phyloP scores from a whole-genome alignment of 2,113 vertebrate genomes.

The Phylloscopus trochiloides region DNA sequence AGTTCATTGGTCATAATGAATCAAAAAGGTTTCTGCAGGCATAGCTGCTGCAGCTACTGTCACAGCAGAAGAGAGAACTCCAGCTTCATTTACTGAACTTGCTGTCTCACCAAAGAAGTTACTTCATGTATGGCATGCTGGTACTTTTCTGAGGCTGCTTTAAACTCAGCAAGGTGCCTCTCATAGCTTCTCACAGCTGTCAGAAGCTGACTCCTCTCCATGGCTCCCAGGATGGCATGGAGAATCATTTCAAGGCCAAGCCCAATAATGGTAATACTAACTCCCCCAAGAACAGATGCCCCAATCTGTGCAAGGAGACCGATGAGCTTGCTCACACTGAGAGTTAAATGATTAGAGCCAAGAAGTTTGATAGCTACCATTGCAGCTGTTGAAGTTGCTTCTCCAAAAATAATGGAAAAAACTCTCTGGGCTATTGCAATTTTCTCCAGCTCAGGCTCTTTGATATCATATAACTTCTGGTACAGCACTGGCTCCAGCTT shows the following conservation, averaged over 20 bases:
- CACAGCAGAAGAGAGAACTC: not conserved
- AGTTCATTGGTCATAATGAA: not conserved
- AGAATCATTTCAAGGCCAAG: conserved; percentile 77
- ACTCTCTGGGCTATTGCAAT: conserved; percentile 74
- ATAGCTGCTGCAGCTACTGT: not conserved
- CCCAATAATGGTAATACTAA: conserved; percentile 72
- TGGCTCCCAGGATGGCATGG: conserved; percentile 73
- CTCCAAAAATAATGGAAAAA: conserved; percentile 72
- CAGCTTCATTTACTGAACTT: conserved; percentile 36
- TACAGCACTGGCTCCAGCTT: conserved; percentile 76
- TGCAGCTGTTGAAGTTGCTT: conserved; percentile 71
- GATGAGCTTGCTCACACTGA: conserved; percentile 67
- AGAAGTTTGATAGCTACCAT: conserved; percentile 74
- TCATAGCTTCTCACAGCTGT: conserved; percentile 74
- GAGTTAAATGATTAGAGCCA: conserved; percentile 58
- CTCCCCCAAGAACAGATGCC: conserved; percentile 73
- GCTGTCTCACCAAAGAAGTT: conserved; percentile 58
- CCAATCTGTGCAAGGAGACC: conserved; percentile 67
- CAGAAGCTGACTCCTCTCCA: conserved; percentile 74
- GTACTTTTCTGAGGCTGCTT: conserved; percentile 74
- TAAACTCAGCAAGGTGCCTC: conserved; percentile 74
- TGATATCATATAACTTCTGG: conserved; percentile 75
- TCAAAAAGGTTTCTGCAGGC: not conserved
- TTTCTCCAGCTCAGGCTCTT: conserved; percentile 74
- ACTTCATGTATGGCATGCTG: conserved; percentile 66